Evolutionary conservation across 2,888 invertebrate genomes (phyloP).

Genomic region (Xestia sexstrigata): DNA sequence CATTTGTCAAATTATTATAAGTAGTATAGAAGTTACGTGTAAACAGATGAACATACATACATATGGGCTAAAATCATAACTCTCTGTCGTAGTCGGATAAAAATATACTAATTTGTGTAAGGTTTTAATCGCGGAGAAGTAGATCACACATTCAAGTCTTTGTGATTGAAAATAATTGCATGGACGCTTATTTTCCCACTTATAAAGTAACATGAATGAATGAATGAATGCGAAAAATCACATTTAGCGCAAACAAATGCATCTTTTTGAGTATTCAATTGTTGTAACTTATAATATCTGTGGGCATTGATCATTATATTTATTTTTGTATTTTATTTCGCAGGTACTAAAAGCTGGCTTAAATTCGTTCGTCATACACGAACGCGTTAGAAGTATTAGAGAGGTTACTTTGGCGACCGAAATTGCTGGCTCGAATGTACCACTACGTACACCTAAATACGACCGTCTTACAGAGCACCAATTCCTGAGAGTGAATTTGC

Average conservation of each 20-base stretch:
- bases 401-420: slow-evolving; percentile 70
- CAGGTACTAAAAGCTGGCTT: slow-evolving; percentile 76
- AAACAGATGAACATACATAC: not conserved
- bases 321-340: slow-evolving; percentile 50
- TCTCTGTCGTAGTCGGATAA: not conserved
- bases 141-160: not conserved
- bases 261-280: not conserved
- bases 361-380: slow-evolving; percentile 78
- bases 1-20: not conserved
- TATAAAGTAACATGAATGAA: not conserved
- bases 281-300: no score
- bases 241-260: no score
- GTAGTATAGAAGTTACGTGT: not conserved
- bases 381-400: slow-evolving; percentile 80
- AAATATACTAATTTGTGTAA: not conserved
- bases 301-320: not conserved
- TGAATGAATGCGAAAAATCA: no score
- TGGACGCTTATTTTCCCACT: not conserved
- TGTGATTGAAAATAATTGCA: not conserved
- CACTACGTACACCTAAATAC: slow-evolving; percentile 70
- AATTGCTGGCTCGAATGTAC: slow-evolving; percentile 35
- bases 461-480: slow-evolving; percentile 78
- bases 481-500: slow-evolving; percentile 81
- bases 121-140: not conserved
- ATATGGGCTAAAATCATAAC: not conserved